A percentile compares a stretch with the other conserved stretches of the same genome.
Evolutionary conservation across 2,888 invertebrate species (phyloP).

Genomic region (Luffia ferchaultella): DNA sequence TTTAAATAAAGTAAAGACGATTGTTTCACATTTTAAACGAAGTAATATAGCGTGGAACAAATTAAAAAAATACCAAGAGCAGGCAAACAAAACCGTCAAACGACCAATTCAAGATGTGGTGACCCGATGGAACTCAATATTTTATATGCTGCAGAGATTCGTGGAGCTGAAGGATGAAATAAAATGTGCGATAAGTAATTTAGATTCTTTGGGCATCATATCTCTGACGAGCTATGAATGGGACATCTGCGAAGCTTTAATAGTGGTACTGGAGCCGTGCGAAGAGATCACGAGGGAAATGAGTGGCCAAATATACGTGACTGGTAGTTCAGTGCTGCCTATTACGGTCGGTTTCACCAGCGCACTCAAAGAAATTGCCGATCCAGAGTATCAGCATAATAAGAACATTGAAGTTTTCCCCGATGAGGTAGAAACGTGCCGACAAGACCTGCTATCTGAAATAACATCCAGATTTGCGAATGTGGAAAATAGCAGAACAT

Average conservation of each 20-base stretch:
- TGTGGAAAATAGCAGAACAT: no score
- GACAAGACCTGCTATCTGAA: no score
- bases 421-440: conserved; percentile 9
- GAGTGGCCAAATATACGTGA: conserved; percentile 15
- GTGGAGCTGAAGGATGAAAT: not conserved
- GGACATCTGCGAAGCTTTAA: not conserved
- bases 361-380: not conserved
- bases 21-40: no score
- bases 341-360: conserved; percentile 7
- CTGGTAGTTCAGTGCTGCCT: conserved; percentile 11
- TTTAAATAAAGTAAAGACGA: no score
- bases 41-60: no score
- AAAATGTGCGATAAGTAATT: not conserved
- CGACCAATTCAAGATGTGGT: not conserved
- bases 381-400: not conserved
- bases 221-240: not conserved
- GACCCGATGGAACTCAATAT: conserved; percentile 1
- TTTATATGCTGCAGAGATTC: not conserved
- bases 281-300: conserved; percentile 14
- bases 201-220: not conserved
- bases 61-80: no score
- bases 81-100: no score
- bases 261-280: conserved; percentile 8
- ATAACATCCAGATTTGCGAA: no score
- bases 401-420: no score